Evolutionary conservation across 1,140 invertebrate genomes (phyloP), one percentile per base, ranked within the genome.

Genomic region (Bathynomus jamesi): DNA sequence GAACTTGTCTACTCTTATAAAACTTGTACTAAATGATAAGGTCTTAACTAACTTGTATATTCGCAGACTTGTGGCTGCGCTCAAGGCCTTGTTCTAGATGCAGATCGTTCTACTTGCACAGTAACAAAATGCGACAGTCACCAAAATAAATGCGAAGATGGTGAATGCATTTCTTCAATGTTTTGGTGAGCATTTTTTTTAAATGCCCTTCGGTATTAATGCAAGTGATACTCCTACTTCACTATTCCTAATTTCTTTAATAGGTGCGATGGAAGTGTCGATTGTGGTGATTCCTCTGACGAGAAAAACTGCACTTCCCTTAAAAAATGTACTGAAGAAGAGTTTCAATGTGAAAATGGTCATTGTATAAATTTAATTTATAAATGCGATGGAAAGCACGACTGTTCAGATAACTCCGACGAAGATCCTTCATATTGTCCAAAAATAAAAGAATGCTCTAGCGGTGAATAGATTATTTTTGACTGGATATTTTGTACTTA

Each of bases 331-430:
- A 17, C 40, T 2, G 40, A 8, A 7, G 62, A 65, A 0, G 61
- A 70, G 46, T 65, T 70, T 64, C 28, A 60, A 30, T 70, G 69
- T n/a, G 21, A 64, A 32, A 40, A 65, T 21, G 61, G 40, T 2
- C 61, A 29, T 8, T 74, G 72, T 31, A 68, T 74, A 24, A 27
- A 27, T 7, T 30, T 53, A 3, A 60, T 72, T 40, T 63, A 29
- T 27, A 63, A 66, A 60, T 74, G 72, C 46, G 76, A 75, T 21
- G 70, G 71, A 13, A 25, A 31, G 30, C 11, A 10, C 5, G 72
- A 74, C 25, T 74, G 72, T 61, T 30, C 31, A 40, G 72, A 74
- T 29, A 17, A 60, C 60, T 70, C 68, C 10, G 72, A 74, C 25
- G 72, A 74, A 40, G 10, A 28, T 11, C 31, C 63, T 68, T 74